phyloP scores from a whole-genome alignment of 2,888 invertebrate genomes.

The Eubasilissa splendida region DNA sequence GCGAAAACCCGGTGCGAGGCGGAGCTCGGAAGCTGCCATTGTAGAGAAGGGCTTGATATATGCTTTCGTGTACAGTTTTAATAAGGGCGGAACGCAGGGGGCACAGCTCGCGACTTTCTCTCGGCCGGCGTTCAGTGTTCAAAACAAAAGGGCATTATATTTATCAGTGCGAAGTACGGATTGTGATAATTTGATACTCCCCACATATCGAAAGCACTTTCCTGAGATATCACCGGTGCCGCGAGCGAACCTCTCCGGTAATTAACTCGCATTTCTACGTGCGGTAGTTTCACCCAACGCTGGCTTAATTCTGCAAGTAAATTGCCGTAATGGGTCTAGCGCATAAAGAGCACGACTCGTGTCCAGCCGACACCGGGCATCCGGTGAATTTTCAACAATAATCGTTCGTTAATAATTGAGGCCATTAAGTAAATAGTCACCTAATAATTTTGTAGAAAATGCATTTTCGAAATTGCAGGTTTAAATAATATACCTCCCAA shows the following conservation, averaged over 20 bases:
- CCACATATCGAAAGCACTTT: slow-evolving; percentile 26
- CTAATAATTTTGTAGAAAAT: slow-evolving; percentile 16
- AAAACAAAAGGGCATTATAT: too few species aligned
- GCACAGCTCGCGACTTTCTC: too few species aligned
- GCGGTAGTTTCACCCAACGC: slow-evolving; percentile 28
- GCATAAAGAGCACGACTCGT: slow-evolving; percentile 19
- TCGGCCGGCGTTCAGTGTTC: too few species aligned
- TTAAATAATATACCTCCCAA: too few species aligned
- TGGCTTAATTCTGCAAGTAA: slow-evolving; percentile 17
- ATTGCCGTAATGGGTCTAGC: slow-evolving; percentile 18
- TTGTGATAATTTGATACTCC: slow-evolving; percentile 20
- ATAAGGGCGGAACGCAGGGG: too few species aligned
- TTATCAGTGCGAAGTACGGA: background rate
- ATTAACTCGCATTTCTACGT: slow-evolving; percentile 26
- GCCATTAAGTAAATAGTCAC: slow-evolving; percentile 30
- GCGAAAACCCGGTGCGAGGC: too few species aligned
- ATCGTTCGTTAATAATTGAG: slow-evolving; percentile 26
- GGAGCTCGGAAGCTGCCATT: too few species aligned
- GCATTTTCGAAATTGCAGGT: background rate
- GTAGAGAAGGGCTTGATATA: too few species aligned
- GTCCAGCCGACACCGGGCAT: background rate
- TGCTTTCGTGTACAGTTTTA: too few species aligned
- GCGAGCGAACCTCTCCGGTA: slow-evolving; percentile 6
- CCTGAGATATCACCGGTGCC: slow-evolving; percentile 17
- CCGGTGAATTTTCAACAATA: slow-evolving; percentile 24